Evolutionary conservation across 1,140 invertebrate species (phyloP), one percentile per base, ranked within the genome.

Genomic region (Pachypeltis micranthus): DNA sequence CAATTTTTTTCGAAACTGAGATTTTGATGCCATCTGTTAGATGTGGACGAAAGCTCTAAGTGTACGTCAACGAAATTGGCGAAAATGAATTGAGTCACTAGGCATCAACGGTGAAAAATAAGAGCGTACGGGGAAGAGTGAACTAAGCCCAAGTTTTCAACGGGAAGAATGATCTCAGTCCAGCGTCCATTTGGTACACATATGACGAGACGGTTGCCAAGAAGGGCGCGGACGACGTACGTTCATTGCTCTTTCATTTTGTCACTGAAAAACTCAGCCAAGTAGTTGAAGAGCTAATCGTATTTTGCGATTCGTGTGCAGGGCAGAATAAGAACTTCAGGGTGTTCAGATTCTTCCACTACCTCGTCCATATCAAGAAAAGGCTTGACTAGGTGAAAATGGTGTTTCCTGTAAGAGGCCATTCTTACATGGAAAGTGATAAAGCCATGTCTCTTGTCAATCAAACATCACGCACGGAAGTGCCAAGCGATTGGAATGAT

Each of bases 341-440:
- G 2, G 24, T 47, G 44, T 47, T 47, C 14, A n/a, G 44, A 47
- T 47, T 19, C 14, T 14, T 47, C 2, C 44, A 47, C 14, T 16
- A 47, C 14, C 14, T 47, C 2, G 44, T 47, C 2, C n/a, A 47
- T 16, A 3, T 3, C 14, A 47, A 47, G 24, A 47, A 47, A 47
- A 10, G 44, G 14, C 24, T 47, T 16, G 44, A 47, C 2, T 47
- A 19, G 2, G 24, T 47, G 2, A 47, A 47, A 47, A 23, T 47
- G 2, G 24, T 23, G n/a, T 47, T 47, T 47, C 44, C 44, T 16
- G 44, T 66, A 34, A 29, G 65, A 62, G 67, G 65, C 24, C 62
- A 68, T 29, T 68, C 65, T 2, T 68, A 68, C 44, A 62, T 67
- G 31, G 63, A 65, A 27, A 63, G 63, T 14, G 63, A 67, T 28